Evolutionary conservation across 2,888 invertebrate genomes (phyloP), one percentile per base, ranked within the genome.

Genomic region (Mystacides longicornis): DNA sequence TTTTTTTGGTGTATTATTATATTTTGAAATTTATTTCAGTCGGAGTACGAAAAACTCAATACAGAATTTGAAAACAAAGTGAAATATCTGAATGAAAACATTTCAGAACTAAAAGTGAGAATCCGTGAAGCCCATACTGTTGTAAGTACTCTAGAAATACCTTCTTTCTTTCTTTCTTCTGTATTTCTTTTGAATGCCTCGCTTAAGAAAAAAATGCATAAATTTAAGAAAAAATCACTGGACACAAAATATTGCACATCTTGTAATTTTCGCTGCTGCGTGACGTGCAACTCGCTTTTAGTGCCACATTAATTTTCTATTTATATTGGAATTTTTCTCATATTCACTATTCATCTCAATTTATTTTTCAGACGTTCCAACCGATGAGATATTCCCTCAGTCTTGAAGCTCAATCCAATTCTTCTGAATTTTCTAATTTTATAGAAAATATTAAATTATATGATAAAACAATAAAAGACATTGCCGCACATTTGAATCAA

Each of bases 21-120:
- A 7, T 9, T 31, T 31, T 45, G 16, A 45, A 45, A 19, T 45
- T 20, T 9, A 20, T 45, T 45, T 45, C 61, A 77, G 77, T 56
- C 76, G 68, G 74, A 76, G 52, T 70, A 69, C 54, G 67, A 68
- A 0, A 70, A 71, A 60, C 66, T 71, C 62, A 75, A 71, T 53
- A 68, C 69, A 0, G 69, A 68, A 0, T 65, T 66, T 2, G 62
- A 67, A 0, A 75, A 75, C n/a, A 65, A 67, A 0, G 60, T 68
- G 1, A 69, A 66, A 50, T 64, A 69, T 47, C 71, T 75, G 60
- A 74, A 71, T 48, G 72, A 73, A 0, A 72, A 72, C 54, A 66
- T 75, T 21, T 69, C 71, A 27, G 74, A 75, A n/a, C 62, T 76
- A 1, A 67, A 69, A 33, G 65, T 63, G 21, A 66, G 68, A 43